Percentiles rank a stretch among this genome's conserved stretches.
phyloP scores from a whole-genome alignment of 2,113 vertebrate species.

The Sylvilagus bachmani region DNA sequence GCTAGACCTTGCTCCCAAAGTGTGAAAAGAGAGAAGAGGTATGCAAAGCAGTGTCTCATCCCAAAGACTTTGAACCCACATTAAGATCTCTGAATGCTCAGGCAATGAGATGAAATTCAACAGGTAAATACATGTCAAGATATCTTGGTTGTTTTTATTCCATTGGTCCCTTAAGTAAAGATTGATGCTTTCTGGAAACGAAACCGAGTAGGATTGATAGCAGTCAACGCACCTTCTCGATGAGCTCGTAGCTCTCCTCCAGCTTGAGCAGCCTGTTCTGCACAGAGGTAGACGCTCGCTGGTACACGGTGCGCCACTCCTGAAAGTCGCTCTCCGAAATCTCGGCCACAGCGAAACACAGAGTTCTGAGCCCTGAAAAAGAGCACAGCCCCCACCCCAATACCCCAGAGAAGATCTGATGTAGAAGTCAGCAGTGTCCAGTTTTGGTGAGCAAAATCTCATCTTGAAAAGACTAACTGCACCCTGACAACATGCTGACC shows the following conservation, averaged over 20 bases:
- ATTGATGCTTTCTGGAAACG: neutral
- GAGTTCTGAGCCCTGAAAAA: constrained; percentile 94
- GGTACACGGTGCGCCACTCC: constrained; percentile 94
- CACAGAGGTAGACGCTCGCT: constrained; percentile 93
- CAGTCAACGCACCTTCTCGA: constrained; percentile 93
- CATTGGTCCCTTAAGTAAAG: neutral
- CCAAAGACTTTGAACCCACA: neutral
- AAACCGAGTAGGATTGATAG: fast-evolving
- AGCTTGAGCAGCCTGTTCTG: constrained; percentile 97
- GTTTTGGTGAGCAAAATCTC: neutral
- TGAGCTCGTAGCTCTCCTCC: constrained; percentile 98
- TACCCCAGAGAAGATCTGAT: neutral
- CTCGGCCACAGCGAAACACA: constrained; percentile 97
- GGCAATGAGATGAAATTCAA: neutral
- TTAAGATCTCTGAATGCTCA: neutral
- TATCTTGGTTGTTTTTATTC: neutral
- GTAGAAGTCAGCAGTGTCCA: neutral
- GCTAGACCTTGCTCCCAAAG: neutral
- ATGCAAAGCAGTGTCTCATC: neutral
- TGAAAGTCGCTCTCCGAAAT: constrained; percentile 95
- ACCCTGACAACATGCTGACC: neutral
- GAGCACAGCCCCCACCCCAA: neutral
- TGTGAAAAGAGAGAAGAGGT: neutral
- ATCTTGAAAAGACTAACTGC: neutral
- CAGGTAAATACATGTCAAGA: neutral